Base-by-base conservation (phyloP, 2,797 vertebrate species). In the Xiphorhynchus erythropygius region DNA sequence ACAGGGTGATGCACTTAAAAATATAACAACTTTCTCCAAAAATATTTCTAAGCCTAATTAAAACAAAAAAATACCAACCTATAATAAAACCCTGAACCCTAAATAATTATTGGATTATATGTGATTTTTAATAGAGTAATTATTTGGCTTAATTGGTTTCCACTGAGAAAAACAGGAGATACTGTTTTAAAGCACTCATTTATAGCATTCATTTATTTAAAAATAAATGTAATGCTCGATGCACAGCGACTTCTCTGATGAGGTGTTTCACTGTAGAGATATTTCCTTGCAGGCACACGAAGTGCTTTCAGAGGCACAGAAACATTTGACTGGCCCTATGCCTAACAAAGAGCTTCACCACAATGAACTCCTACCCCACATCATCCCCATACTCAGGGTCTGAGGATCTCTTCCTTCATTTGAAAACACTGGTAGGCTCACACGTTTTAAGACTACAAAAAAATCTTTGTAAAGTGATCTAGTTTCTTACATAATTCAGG, bases 11-110 rank as follows among this genome's bases (percentile, higher is more conserved):
- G 74, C 4, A 41, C 33, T 74, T 74, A 76, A 87, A 87, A 85
- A 70, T n/a, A 83, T 25, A 85, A 77, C 23, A 63, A n/a, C 32
- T 63, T 83, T 49, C 33, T 78, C 39, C 11, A 91, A 71, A 96
- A 94, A 46, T 84, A 78, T 52, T 89, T 84, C 24, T 73, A 77
- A 59, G 33, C 17, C 18, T 71, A 57, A 82, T 76, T 85, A 59
- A 83, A 83, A 89, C 33, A 81, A 62, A 78, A 73, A 46, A 0
- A 1, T 13, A 47, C 22, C 9, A 81, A 4, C 7, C 7, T 37
- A 39, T 18, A 88, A 80, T 59, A 93, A 60, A 53, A 17, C 4
- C 5, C 25, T 41, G 19, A 70, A 79, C 27, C 18, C 33, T 50
- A 59, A 37, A 57, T 44, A 68, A 55, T 47, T 8, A 87, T 11